phyloP scores from a whole-genome alignment of 2,888 invertebrate species.

The Schrankia costaestrigalis region DNA sequence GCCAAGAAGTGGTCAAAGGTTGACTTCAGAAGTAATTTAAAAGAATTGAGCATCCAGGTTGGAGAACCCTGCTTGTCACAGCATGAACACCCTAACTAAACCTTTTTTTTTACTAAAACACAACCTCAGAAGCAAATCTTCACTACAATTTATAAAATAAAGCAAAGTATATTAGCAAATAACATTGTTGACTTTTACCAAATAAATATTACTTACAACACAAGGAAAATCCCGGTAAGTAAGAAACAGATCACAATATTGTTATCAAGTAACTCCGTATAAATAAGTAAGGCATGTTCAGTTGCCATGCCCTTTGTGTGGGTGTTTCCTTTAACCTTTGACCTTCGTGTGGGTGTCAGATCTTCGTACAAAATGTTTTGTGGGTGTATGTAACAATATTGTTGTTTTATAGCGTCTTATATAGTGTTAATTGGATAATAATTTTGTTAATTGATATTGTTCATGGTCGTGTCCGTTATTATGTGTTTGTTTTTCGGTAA shows the following conservation, averaged over 20 bases:
- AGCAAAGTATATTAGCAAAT: too few species aligned
- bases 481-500: too few species aligned
- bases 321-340: constrained; percentile 21
- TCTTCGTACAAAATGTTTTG: constrained; percentile 11
- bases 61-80: too few species aligned
- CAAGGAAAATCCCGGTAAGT: background rate
- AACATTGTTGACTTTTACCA: constrained; percentile 13
- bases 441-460: background rate
- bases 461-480: too few species aligned
- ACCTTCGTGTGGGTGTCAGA: constrained; percentile 25
- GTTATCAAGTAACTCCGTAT: constrained; percentile 20
- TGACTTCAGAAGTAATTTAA: too few species aligned
- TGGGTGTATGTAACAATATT: constrained; percentile 6
- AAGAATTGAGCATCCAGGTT: too few species aligned
- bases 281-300: constrained; percentile 18
- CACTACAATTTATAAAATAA: too few species aligned
- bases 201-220: too few species aligned
- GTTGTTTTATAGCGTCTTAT: background rate
- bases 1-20: too few species aligned
- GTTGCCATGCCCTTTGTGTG: constrained; percentile 27
- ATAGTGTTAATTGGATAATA: background rate
- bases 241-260: constrained; percentile 9
- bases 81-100: too few species aligned
- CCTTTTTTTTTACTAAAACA: too few species aligned
- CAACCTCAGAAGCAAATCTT: too few species aligned